Conservation (phyloP, 2,888 invertebrate species). For the Drosophila imparisetae region DNA sequence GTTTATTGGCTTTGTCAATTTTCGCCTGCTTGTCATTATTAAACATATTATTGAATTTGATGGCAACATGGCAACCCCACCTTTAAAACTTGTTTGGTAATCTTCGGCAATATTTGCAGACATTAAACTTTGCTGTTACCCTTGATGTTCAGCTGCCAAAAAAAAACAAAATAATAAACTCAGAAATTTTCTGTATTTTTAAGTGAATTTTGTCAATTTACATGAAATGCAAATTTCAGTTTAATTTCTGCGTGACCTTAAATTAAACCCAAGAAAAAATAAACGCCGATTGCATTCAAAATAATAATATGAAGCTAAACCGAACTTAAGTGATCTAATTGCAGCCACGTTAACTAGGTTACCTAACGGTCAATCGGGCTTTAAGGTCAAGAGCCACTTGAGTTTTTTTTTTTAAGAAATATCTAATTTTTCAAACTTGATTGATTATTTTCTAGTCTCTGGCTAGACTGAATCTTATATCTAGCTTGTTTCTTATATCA, state of each 20-base stretch:
- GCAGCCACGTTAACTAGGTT: slow-evolving; percentile 42
- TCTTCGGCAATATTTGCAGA: slow-evolving; percentile 45
- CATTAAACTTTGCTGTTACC: slow-evolving; percentile 28
- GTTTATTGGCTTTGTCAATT: slow-evolving; percentile 69
- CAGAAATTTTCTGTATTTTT: slow-evolving; percentile 4
- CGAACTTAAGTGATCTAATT: slow-evolving; percentile 58
- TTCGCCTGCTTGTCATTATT: slow-evolving; percentile 52
- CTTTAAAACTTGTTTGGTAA: slow-evolving; percentile 52
- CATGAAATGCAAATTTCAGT: slow-evolving; percentile 32
- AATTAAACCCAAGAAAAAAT: slow-evolving; percentile 14
- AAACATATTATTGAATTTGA: slow-evolving; percentile 36
- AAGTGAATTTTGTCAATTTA: slow-evolving; percentile 10
- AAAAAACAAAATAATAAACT: slow-evolving; percentile 9
- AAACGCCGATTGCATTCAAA: slow-evolving; percentile 27
- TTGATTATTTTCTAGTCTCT: not conserved
- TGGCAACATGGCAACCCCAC: slow-evolving; percentile 47
- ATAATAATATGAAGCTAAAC: slow-evolving; percentile 34
- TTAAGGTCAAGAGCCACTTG: slow-evolving; percentile 27
- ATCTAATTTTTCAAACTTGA: not conserved
- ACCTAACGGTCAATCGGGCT: slow-evolving; percentile 16
- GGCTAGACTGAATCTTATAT: not conserved
- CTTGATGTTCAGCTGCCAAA: slow-evolving; percentile 32
- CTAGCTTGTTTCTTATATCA: not conserved
- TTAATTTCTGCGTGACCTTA: slow-evolving; percentile 33
- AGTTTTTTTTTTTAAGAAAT: not conserved